A percentile compares a stretch with the other conserved stretches of the same genome.
Evolutionary conservation across 2,113 vertebrate genomes (phyloP).

Genomic region (Macrotus californicus): DNA sequence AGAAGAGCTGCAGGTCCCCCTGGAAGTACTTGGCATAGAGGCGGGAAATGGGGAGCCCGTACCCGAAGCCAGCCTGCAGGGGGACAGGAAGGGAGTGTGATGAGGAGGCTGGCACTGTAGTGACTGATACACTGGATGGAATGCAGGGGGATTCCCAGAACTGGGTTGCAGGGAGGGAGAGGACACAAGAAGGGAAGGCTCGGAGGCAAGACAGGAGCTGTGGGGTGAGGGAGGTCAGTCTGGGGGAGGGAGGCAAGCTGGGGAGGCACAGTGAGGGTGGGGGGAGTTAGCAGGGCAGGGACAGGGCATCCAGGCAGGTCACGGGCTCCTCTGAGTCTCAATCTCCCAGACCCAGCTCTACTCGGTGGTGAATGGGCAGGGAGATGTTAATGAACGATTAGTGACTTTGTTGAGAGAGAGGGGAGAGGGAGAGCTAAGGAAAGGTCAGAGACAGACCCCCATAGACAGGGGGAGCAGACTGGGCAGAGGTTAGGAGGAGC

Average conservation of each 20-base stretch:
- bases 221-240: not conserved
- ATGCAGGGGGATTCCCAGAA: not conserved
- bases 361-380: not conserved
- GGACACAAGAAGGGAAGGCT: not conserved
- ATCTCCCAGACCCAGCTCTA: not conserved
- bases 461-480: not conserved
- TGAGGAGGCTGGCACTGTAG: not conserved
- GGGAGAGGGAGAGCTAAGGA: not conserved
- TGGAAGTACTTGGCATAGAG: constrained; percentile 98
- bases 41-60: constrained; percentile 93
- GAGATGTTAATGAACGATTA: not conserved
- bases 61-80: constrained; percentile 92
- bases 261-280: not conserved
- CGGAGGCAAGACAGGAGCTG: not conserved
- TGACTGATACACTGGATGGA: not conserved
- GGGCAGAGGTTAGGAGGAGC: not conserved
- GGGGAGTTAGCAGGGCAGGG: not conserved
- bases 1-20: constrained; percentile 94
- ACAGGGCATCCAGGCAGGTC: not conserved
- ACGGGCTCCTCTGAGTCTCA: not conserved
- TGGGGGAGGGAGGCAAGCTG: not conserved
- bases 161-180: not conserved
- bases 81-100: too few species aligned
- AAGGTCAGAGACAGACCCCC: not conserved
- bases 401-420: not conserved